Conservation (phyloP, 1,140 invertebrate species). For the Amyelois transitella region DNA sequence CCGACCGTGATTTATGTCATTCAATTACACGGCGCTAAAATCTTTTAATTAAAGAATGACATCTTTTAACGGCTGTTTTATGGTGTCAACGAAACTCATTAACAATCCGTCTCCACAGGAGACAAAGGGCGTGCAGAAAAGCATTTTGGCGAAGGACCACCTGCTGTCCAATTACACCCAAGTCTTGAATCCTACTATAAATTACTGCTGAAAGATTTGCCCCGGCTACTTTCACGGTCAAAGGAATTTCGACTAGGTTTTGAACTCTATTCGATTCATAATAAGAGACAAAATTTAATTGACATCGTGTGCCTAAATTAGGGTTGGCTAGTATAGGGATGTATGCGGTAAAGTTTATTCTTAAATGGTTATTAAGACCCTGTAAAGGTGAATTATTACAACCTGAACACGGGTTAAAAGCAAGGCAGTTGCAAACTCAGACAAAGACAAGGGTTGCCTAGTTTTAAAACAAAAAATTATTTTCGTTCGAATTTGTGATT, state of each 20-base stretch:
- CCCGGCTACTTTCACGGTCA: not conserved
- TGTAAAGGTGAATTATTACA: not conserved
- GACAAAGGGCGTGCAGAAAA: constrained; percentile 9
- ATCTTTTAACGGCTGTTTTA: not conserved
- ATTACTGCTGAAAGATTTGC: constrained; percentile 18
- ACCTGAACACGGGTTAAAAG: too few species aligned
- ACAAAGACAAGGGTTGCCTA: too few species aligned
- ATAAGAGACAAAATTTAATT: not conserved
- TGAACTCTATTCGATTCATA: not conserved
- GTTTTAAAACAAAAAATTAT: too few species aligned
- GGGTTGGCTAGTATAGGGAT: not conserved
- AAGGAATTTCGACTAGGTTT: not conserved
- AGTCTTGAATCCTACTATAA: constrained; percentile 14
- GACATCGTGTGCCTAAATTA: too few species aligned
- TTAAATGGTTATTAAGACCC: not conserved
- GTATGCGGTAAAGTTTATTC: not conserved
- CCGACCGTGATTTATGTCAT: too few species aligned
- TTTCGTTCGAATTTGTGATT: too few species aligned
- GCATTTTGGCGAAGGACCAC: constrained; percentile 14
- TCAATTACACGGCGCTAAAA: too few species aligned
- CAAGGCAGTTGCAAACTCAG: too few species aligned
- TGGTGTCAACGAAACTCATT: constrained; percentile 3
- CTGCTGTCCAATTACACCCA: constrained; percentile 24
- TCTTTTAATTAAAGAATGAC: not conserved
- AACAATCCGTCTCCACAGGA: constrained; percentile 1